Conservation (phyloP, 2,797 vertebrate species). For the Synanceia verrucosa region DNA sequence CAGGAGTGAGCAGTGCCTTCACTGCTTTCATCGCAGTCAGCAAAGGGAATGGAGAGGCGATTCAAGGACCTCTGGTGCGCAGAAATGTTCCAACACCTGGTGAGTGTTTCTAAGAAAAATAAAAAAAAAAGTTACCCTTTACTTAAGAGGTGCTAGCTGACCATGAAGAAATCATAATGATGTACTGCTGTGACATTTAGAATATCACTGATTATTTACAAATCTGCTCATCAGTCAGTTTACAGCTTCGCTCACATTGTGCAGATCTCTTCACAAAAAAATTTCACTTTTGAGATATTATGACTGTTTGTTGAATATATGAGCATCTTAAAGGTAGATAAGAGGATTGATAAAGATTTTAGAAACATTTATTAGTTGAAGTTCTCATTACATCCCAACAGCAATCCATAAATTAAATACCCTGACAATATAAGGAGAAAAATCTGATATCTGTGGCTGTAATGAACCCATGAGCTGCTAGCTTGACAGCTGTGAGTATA, state of each 20-base stretch:
- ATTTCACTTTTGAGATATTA: neutral
- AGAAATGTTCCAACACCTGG: slow-evolving; percentile 57
- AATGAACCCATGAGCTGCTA: too few species aligned
- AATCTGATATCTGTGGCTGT: too few species aligned
- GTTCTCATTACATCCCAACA: too few species aligned
- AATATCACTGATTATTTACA: neutral
- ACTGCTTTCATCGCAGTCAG: slow-evolving; percentile 84
- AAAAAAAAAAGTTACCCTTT: neutral
- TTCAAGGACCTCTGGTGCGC: slow-evolving; percentile 71
- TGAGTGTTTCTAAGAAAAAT: slow-evolving; percentile 42
- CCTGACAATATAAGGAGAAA: too few species aligned
- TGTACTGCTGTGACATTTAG: neutral
- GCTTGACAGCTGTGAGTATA: too few species aligned
- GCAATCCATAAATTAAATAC: too few species aligned
- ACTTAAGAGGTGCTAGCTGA: neutral
- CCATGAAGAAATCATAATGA: neutral
- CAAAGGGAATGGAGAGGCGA: slow-evolving; percentile 59
- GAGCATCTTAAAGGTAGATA: too few species aligned
- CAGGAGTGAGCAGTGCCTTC: slow-evolving; percentile 83
- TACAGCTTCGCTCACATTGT: too few species aligned
- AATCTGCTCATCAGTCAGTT: neutral
- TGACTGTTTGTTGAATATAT: too few species aligned
- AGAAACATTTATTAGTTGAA: too few species aligned
- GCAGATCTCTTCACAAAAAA: neutral
- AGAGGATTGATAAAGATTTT: too few species aligned